Evolutionary conservation across 1,140 invertebrate genomes (phyloP).

Genomic region (Anoplophora glabripennis): DNA sequence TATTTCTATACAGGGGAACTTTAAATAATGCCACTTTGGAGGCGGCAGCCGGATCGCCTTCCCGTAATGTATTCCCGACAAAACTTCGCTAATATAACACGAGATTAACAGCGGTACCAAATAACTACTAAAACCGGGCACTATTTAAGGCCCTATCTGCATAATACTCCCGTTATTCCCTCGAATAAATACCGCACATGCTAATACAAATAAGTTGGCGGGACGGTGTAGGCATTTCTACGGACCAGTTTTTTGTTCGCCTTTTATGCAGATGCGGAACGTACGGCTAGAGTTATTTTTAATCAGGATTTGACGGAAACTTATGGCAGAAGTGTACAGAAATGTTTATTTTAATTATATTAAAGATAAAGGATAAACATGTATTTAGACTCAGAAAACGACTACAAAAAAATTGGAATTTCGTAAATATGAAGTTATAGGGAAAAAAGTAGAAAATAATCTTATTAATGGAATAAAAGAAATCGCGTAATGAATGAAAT

Average conservation of each 20-base stretch:
- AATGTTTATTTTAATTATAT: too few relatives aligned
- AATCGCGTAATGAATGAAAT: too few relatives aligned
- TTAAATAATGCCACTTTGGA: conserved; percentile 45
- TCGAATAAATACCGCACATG: conserved; percentile 1
- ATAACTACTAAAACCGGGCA: conserved; percentile 21
- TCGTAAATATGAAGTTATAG: too few relatives aligned
- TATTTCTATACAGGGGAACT: conserved; percentile 46
- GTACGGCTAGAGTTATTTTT: too few relatives aligned
- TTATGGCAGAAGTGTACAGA: too few relatives aligned
- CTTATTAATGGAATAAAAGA: too few relatives aligned
- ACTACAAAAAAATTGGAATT: too few relatives aligned
- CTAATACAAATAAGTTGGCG: not conserved
- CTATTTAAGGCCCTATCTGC: conserved; percentile 23
- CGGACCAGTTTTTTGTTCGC: not conserved
- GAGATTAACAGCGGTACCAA: conserved; percentile 37
- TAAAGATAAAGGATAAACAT: too few relatives aligned
- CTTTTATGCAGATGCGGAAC: too few relatives aligned
- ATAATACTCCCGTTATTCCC: conserved; percentile 22
- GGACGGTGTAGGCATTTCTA: not conserved
- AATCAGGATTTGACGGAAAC: too few relatives aligned
- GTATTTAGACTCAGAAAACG: too few relatives aligned
- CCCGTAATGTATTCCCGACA: conserved; percentile 42
- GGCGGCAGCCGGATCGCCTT: conserved; percentile 24
- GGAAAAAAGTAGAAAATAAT: too few relatives aligned
- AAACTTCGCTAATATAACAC: conserved; percentile 46